A percentile compares a stretch with the other conserved stretches of the same genome.
These are phyloP conservation scores for Acleris sparsana DNA, from an alignment of 2,888 invertebrate genomes.

Conservation along the genomic window DNA sequence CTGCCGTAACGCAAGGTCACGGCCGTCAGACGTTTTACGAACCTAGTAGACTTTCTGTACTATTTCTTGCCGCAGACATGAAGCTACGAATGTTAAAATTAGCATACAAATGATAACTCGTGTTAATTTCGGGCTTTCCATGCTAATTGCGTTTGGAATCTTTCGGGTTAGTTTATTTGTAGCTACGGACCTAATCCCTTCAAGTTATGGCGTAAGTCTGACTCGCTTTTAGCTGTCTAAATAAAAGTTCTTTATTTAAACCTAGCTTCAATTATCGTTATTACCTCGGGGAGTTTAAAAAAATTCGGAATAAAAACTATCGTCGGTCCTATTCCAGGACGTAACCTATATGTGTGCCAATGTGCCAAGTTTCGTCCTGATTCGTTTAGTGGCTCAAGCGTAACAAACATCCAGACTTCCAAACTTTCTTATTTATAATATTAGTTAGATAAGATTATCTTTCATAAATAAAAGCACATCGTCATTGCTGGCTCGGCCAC, in stretches of 20 bases:
- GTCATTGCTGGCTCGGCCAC: no score
- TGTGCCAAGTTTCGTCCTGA: no score
- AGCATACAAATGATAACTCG: constrained; percentile 31
- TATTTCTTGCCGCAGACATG: not conserved
- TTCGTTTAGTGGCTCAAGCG: no score
- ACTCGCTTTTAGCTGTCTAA: not conserved
- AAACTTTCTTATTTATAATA: no score
- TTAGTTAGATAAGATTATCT: no score
- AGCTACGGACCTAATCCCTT: constrained; percentile 1
- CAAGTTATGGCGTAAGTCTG: constrained; percentile 2
- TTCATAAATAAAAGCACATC: no score
- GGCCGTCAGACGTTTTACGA: not conserved
- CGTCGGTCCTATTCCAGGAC: no score
- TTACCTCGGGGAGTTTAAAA: no score
- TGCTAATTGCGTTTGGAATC: constrained; percentile 29
- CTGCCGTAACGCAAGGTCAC: not conserved
- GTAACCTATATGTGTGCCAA: no score
- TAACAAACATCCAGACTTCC: no score
- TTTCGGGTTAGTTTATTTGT: constrained; percentile 32
- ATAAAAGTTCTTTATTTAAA: not conserved
- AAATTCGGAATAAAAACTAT: no score
- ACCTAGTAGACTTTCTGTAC: not conserved
- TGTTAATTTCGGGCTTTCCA: constrained; percentile 30
- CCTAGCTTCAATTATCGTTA: no score
- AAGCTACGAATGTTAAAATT: constrained; percentile 21